Evolutionary conservation across 1,140 invertebrate genomes (phyloP).

Genomic region (Anastrepha obliqua): DNA sequence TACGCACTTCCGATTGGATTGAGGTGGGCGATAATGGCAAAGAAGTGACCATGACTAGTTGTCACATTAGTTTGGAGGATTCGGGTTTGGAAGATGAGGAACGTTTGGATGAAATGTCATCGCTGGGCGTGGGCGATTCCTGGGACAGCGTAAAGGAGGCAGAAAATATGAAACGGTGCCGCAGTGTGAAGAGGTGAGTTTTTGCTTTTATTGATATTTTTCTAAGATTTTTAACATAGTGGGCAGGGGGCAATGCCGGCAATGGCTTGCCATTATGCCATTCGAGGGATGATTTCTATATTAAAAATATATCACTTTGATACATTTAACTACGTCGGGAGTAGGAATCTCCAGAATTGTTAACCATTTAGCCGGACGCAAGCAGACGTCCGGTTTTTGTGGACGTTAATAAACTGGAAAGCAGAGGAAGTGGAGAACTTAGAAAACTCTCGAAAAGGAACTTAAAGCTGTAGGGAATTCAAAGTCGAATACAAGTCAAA

Average conservation of each 20-base stretch:
- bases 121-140: conserved; percentile 73
- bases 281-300: no score
- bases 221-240: neutral
- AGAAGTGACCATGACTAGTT: conserved; percentile 70
- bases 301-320: no score
- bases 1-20: conserved; percentile 72
- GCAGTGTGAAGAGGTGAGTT: conserved; percentile 71
- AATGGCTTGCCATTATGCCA: no score
- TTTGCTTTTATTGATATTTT: neutral
- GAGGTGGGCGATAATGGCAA: conserved; percentile 74
- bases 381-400: no score
- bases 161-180: conserved; percentile 62
- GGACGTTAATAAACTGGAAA: no score
- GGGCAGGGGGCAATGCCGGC: neutral
- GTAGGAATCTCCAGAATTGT: no score
- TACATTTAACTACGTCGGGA: no score
- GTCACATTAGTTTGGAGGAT: conserved; percentile 73
- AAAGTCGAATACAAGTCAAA: no score
- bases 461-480: no score
- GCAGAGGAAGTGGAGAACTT: no score
- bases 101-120: conserved; percentile 72
- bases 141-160: conserved; percentile 74
- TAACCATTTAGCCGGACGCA: no score
- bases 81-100: conserved; percentile 74
- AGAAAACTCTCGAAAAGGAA: no score